Conservation (phyloP, 2,888 invertebrate species). For the Dexiosoma caninum region DNA sequence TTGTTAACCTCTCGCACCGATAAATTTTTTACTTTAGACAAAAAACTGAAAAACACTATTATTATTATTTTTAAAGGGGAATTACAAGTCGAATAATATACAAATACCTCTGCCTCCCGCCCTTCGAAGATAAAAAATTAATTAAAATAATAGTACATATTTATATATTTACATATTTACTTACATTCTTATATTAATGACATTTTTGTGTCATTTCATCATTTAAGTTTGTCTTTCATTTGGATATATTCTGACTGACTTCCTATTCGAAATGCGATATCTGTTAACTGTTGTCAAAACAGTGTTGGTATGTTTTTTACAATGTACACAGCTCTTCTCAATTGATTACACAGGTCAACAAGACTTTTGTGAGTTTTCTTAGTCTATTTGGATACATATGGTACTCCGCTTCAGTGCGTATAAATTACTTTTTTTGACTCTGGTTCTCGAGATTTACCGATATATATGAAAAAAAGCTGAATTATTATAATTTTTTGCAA, state of each 20-base stretch:
- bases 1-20: not conserved
- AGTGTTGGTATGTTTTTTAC: not conserved
- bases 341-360: no score
- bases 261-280: not conserved
- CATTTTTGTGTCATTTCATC: not conserved
- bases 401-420: no score
- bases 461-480: no score
- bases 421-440: no score
- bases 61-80: constrained; percentile 19
- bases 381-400: no score
- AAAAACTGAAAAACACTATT: not conserved
- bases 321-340: constrained; percentile 4
- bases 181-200: no score
- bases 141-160: not conserved
- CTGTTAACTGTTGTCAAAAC: not conserved
- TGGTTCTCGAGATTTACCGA: no score
- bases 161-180: not conserved
- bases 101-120: not conserved
- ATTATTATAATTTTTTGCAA: no score
- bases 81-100: not conserved
- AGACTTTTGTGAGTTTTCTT: no score
- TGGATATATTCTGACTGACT: not conserved
- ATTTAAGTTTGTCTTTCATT: not conserved
- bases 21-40: not conserved
- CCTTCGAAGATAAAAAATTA: not conserved